phyloP scores from a whole-genome alignment of 2,113 vertebrate species.

The Serilophus lunatus region DNA sequence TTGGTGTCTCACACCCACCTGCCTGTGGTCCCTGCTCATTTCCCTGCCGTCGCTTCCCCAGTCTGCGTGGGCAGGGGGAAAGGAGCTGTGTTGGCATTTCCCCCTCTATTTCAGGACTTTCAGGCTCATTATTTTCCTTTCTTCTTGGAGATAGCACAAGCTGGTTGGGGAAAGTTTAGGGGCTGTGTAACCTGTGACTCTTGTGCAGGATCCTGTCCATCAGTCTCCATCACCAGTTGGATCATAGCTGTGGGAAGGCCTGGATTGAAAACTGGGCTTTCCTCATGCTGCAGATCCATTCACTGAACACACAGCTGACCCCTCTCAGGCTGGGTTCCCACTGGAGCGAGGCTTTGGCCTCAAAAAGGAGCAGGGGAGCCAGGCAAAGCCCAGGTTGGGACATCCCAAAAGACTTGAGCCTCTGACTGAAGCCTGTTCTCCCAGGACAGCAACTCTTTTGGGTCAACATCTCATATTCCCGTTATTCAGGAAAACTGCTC shows the following conservation, averaged over 20 bases:
- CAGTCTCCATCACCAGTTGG: neutral
- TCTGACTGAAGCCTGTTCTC: neutral
- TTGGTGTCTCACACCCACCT: neutral
- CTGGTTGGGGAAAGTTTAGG: neutral
- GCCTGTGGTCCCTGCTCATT: neutral
- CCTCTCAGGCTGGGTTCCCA: neutral
- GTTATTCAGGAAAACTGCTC: neutral
- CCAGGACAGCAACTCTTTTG: neutral
- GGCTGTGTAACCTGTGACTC: neutral
- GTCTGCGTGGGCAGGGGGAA: neutral
- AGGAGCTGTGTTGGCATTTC: neutral
- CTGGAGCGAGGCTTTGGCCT: neutral
- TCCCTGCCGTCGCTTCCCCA: neutral
- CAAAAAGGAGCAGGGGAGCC: neutral
- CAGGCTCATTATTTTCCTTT: neutral
- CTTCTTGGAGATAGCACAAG: neutral
- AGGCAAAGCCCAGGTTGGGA: neutral
- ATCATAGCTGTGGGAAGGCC: neutral
- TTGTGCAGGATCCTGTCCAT: neutral
- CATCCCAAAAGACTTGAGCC: neutral
- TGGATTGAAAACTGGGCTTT: neutral
- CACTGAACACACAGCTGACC: neutral
- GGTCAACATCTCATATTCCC: neutral
- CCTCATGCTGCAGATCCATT: neutral
- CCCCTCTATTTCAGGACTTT: neutral